A percentile compares a stretch with the other conserved stretches of the same genome.
Conservation (phyloP, 2,888 invertebrate genomes). For the Nysson spinosus region DNA sequence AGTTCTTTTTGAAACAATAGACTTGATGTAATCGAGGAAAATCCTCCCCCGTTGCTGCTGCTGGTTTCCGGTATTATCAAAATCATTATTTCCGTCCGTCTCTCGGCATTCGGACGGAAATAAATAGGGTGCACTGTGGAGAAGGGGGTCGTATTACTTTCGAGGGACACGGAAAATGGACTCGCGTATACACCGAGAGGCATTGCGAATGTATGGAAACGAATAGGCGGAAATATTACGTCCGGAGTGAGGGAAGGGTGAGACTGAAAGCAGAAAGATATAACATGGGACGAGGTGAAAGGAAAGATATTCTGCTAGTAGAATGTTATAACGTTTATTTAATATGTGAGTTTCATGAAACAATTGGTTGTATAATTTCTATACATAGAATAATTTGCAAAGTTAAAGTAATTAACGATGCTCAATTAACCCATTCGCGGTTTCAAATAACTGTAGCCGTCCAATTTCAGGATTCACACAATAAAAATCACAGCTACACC, state of each 20-base stretch:
- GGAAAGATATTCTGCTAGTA: slow-evolving; percentile 21
- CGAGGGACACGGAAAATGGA: slow-evolving; percentile 54
- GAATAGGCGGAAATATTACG: slow-evolving; percentile 64
- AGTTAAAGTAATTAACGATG: too few relatives aligned
- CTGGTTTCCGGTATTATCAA: slow-evolving; percentile 52
- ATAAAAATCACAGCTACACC: too few relatives aligned
- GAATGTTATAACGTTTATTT: slow-evolving; percentile 50
- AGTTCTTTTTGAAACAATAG: slow-evolving; percentile 40
- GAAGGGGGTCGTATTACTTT: slow-evolving; percentile 54
- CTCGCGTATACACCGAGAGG: slow-evolving; percentile 30
- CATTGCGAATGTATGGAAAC: slow-evolving; percentile 52
- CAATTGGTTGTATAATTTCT: too few relatives aligned
- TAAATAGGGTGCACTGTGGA: slow-evolving; percentile 49
- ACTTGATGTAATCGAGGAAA: slow-evolving; percentile 39
- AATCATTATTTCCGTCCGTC: slow-evolving; percentile 56
- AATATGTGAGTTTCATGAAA: slow-evolving; percentile 34
- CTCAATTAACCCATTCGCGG: too few relatives aligned
- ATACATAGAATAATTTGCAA: too few relatives aligned
- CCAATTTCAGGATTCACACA: too few relatives aligned
- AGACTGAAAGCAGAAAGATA: slow-evolving; percentile 8
- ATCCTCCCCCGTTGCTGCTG: slow-evolving; percentile 24
- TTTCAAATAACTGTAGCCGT: too few relatives aligned
- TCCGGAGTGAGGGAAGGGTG: slow-evolving; percentile 23
- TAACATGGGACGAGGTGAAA: slow-evolving; percentile 4
- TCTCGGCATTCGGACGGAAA: slow-evolving; percentile 51